These are phyloP conservation scores for Rhaphigaster nebulosa DNA, from an alignment of 2,888 invertebrate genomes.

Conservation along the genomic window DNA sequence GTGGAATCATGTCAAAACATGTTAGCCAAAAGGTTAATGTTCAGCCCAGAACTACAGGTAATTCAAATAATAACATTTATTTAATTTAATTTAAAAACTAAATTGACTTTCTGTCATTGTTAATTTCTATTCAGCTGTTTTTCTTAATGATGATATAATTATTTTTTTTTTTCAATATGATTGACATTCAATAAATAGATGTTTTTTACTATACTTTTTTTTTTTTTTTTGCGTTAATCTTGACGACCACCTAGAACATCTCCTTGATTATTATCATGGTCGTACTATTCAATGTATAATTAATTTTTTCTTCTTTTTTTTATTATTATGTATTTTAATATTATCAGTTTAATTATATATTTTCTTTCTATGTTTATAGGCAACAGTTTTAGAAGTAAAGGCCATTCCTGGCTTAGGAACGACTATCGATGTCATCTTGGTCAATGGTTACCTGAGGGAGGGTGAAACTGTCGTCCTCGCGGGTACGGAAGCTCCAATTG, in stretches of 20 bases:
- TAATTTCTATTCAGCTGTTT: too few species aligned
- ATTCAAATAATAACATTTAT: not conserved
- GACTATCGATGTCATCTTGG: slow-evolving; percentile 97
- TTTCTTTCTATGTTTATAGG: slow-evolving; percentile 65
- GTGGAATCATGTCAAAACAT: slow-evolving; percentile 93
- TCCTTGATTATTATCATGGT: too few species aligned
- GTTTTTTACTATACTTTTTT: too few species aligned
- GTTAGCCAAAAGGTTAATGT: slow-evolving; percentile 89
- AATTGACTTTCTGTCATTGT: too few species aligned
- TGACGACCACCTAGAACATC: too few species aligned
- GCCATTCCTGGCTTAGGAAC: slow-evolving; percentile 97
- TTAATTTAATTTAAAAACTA: not conserved
- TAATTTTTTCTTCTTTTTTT: too few species aligned
- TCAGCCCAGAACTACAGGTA: slow-evolving; percentile 92
- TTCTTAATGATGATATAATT: too few species aligned
- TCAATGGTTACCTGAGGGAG: slow-evolving; percentile 94
- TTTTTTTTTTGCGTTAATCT: too few species aligned
- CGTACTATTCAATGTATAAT: too few species aligned
- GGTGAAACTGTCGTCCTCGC: slow-evolving; percentile 96
- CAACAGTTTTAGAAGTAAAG: slow-evolving; percentile 80
- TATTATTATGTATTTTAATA: too few species aligned
- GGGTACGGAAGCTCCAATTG: slow-evolving; percentile 98
- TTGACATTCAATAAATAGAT: too few species aligned
- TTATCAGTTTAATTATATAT: not conserved
- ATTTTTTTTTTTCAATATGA: too few species aligned